A percentile compares a stretch with the other conserved stretches of the same genome.
Evolutionary conservation across 2,888 invertebrate species (phyloP).

Genomic region (Cheilosia vulpina): DNA sequence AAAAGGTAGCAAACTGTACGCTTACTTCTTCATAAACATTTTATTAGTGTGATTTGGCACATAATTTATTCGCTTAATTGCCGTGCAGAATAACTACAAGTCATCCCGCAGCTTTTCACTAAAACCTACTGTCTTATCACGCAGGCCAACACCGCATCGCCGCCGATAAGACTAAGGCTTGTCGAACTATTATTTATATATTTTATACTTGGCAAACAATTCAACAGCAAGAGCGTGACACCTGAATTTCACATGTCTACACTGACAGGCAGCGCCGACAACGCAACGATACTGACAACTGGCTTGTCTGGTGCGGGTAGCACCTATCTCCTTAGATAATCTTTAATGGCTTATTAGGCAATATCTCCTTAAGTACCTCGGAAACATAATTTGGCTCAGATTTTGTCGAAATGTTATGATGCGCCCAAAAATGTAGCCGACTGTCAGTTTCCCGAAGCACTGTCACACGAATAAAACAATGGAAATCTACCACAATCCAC

Average conservation of each 20-base stretch:
- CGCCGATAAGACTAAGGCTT: constrained; percentile 42
- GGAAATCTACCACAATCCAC: constrained; percentile 53
- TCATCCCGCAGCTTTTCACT: constrained; percentile 21
- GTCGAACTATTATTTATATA: constrained; percentile 35
- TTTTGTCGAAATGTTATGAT: constrained; percentile 28
- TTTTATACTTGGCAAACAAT: constrained; percentile 7
- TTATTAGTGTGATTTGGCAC: neutral
- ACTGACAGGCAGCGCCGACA: neutral
- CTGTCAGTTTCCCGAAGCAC: constrained; percentile 38
- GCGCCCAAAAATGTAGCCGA: constrained; percentile 1
- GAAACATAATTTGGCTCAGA: constrained; percentile 19
- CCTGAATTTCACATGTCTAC: constrained; percentile 1
- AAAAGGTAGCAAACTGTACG: constrained; percentile 1
- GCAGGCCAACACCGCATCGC: neutral
- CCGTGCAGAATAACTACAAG: neutral
- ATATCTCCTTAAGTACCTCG: constrained; percentile 25
- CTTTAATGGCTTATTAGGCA: constrained; percentile 47
- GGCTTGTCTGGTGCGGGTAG: constrained; percentile 15
- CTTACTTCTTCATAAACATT: neutral
- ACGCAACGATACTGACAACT: constrained; percentile 33
- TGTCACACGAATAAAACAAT: constrained; percentile 44
- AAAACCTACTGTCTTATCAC: constrained; percentile 16
- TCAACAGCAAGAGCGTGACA: constrained; percentile 10
- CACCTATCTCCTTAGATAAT: constrained; percentile 50
- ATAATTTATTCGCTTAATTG: neutral